Evolutionary conservation across 2,888 invertebrate genomes (phyloP), one percentile per base, ranked within the genome.

Genomic region (Melanostoma scalare): DNA sequence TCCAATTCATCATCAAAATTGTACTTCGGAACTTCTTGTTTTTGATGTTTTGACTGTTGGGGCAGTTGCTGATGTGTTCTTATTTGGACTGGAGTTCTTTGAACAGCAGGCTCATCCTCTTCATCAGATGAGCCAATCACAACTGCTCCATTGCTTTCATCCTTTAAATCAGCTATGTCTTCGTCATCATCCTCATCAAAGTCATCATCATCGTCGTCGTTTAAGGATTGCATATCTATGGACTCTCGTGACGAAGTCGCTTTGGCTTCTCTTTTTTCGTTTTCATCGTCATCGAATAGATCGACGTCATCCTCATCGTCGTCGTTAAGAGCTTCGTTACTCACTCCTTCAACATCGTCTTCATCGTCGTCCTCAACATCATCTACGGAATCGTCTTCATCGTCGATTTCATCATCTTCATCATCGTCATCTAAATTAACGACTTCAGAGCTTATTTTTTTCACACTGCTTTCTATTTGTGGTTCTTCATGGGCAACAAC

Each of bases 121-220:
- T 82, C 82, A 6, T 84, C 84, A 4, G 84, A 84, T 9, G 84
- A 84, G 1, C 67, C 79, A 36, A 84, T 84, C 5, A 84, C 67
- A 30, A 84, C 79, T 4, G 79, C 65, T n/a, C 20, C 52, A 36
- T 69, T 60, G 48, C 74, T 78, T 20, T 78, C 82, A 3, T 79
- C 79, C 20, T 79, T 84, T n/a, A 67, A 3, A 1, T 79, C 48
- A 8, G 30, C 36, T 60, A 76, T 61, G 2, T 72, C 78, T 2
- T 73, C 73, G 4, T 77, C 71, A 8, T 63, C 76, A 46, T 71
- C 75, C 1, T 72, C 73, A 5, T 53, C 58, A 31, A 69, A 69
- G 0, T 77, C 74, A 33, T 73, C 73, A 6, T 79, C 82, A 31
- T 69, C 63, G 6, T 82, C 73, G 52, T 78, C 84, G 30, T 84